Conservation (phyloP, 2,113 vertebrate genomes). For the Setophaga petechia region DNA sequence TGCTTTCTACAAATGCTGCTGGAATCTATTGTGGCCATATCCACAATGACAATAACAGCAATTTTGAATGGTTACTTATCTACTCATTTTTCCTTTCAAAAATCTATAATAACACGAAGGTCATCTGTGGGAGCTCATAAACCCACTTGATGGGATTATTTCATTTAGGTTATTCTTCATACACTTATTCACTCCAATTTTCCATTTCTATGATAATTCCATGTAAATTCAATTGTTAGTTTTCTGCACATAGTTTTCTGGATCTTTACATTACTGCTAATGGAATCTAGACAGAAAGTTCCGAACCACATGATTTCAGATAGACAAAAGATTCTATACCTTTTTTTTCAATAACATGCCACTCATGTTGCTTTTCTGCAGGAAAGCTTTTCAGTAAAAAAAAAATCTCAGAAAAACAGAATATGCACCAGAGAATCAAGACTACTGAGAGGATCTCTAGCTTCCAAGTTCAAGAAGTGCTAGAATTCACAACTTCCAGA, state of each 20-base stretch:
- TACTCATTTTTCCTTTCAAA: not conserved
- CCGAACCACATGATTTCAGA: not conserved
- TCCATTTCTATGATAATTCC: not conserved
- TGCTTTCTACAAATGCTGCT: not conserved
- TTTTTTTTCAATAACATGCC: not conserved
- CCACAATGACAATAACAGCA: not conserved
- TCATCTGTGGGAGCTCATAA: not conserved
- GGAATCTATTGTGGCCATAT: not conserved
- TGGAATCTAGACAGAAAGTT: not conserved
- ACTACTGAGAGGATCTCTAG: not conserved
- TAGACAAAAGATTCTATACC: not conserved
- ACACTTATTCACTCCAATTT: not conserved
- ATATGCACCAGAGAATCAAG: not conserved
- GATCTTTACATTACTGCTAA: not conserved
- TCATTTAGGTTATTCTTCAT: not conserved
- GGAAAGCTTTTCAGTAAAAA: not conserved
- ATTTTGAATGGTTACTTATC: not conserved
- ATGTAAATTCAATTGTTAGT: not conserved
- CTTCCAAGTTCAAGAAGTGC: not conserved
- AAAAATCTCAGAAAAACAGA: not conserved
- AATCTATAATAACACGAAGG: not conserved
- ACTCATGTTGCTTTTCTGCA: not conserved
- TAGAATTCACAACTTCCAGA: not conserved
- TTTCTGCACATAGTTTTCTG: not conserved
- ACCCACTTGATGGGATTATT: not conserved